A percentile compares a stretch with the other conserved stretches of the same genome.
These are phyloP conservation scores for Ameiurus melas DNA, from an alignment of 2,113 vertebrate species.

Conservation along the genomic window DNA sequence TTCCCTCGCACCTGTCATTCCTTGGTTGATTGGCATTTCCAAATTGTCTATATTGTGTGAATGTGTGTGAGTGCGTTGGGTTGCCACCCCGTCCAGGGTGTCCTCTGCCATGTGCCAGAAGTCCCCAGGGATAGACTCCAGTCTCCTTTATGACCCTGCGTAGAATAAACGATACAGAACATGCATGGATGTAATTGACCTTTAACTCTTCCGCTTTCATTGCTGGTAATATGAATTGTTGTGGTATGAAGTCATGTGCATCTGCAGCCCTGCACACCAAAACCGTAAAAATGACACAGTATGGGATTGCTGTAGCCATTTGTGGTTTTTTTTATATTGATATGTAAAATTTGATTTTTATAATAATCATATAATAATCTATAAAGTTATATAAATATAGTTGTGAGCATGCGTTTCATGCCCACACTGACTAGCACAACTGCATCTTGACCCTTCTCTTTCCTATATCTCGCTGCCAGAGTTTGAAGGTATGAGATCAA, in stretches of 20 bases:
- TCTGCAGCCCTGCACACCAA: background rate
- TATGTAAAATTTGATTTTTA: background rate
- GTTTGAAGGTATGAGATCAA: background rate
- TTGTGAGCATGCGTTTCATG: background rate
- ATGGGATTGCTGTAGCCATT: background rate
- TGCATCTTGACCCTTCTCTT: background rate
- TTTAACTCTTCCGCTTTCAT: background rate
- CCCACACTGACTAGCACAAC: no score
- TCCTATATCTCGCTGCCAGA: background rate
- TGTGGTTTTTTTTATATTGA: background rate
- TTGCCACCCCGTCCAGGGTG: no score
- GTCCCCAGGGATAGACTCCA: no score
- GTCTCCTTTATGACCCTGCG: no score
- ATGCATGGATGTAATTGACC: background rate
- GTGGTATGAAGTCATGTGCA: background rate
- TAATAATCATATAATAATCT: no score
- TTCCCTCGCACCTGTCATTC: no score
- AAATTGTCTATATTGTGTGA: no score
- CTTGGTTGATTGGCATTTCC: no score
- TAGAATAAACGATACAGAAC: no score
- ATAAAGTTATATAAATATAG: no score
- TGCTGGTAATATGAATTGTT: background rate
- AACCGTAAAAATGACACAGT: background rate
- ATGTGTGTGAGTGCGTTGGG: no score
- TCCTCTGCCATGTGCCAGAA: no score